Evolutionary conservation across 2,888 invertebrate genomes (phyloP).

Genomic region (Lasioglossum marginatum): DNA sequence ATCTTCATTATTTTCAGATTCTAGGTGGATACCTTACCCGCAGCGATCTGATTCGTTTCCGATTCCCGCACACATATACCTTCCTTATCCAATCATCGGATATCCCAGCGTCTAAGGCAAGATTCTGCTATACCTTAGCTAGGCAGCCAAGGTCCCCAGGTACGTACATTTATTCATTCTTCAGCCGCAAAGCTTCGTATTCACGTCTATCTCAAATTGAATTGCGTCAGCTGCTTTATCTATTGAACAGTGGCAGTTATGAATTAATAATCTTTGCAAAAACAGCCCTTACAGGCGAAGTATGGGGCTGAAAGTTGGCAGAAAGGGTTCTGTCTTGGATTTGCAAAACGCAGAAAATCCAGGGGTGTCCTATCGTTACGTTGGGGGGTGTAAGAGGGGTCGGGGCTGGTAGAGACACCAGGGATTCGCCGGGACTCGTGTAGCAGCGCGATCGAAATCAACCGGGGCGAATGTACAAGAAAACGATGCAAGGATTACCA

Average conservation of each 20-base stretch:
- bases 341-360: not conserved
- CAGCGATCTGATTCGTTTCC: not conserved
- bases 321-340: not conserved
- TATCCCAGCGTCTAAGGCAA: not conserved
- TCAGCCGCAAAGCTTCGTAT: not conserved
- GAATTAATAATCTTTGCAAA: not conserved
- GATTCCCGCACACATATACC: not conserved
- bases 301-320: not conserved
- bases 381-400: not conserved
- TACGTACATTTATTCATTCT: not conserved
- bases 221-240: not conserved
- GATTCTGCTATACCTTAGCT: not conserved
- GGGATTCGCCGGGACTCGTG: not conserved
- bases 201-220: not conserved
- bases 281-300: too few species aligned
- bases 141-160: not conserved
- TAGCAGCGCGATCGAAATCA: not conserved
- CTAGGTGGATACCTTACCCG: not conserved
- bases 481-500: conserved; percentile 2
- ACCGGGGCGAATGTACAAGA: not conserved
- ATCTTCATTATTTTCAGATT: not conserved
- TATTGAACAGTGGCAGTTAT: not conserved
- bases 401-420: not conserved
- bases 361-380: too few species aligned
- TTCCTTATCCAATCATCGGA: not conserved